phyloP scores from a whole-genome alignment of 2,888 invertebrate genomes.

The Ypsolopha scabrella region DNA sequence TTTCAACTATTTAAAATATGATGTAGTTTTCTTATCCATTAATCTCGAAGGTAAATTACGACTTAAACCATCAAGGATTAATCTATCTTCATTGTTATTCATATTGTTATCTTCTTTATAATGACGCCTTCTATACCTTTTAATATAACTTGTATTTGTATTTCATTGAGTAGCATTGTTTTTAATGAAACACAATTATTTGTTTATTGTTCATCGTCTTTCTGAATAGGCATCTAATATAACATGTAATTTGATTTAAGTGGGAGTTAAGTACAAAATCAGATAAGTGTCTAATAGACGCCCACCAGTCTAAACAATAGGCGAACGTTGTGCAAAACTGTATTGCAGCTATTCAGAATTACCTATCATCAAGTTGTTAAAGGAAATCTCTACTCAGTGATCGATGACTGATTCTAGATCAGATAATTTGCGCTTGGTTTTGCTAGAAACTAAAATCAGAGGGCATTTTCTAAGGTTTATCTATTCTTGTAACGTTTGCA shows the following conservation, averaged over 20 bases:
- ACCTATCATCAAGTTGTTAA: constrained; percentile 2
- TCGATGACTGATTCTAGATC: not conserved
- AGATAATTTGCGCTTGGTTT: not conserved
- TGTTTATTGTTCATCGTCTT: constrained; percentile 20
- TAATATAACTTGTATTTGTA: constrained; percentile 13
- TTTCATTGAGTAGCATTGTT: constrained; percentile 20
- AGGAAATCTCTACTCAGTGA: constrained; percentile 1
- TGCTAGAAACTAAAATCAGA: not conserved
- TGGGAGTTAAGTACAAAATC: constrained; percentile 7
- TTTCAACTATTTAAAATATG: too few species aligned
- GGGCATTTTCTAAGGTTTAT: not conserved
- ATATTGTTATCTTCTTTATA: too few species aligned
- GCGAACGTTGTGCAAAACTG: constrained; percentile 20
- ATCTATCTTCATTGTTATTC: too few species aligned
- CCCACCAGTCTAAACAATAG: constrained; percentile 33
- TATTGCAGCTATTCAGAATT: constrained; percentile 1
- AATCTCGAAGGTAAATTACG: too few species aligned
- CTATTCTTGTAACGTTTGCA: constrained; percentile 1
- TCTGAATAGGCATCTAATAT: not conserved
- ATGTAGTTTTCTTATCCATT: too few species aligned
- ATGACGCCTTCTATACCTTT: too few species aligned
- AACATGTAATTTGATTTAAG: not conserved
- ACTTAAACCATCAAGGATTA: too few species aligned
- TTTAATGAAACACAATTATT: constrained; percentile 34
- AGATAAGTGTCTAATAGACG: constrained; percentile 26